Conservation (phyloP, 1,140 invertebrate species). For the Oryzaephilus surinamensis region DNA sequence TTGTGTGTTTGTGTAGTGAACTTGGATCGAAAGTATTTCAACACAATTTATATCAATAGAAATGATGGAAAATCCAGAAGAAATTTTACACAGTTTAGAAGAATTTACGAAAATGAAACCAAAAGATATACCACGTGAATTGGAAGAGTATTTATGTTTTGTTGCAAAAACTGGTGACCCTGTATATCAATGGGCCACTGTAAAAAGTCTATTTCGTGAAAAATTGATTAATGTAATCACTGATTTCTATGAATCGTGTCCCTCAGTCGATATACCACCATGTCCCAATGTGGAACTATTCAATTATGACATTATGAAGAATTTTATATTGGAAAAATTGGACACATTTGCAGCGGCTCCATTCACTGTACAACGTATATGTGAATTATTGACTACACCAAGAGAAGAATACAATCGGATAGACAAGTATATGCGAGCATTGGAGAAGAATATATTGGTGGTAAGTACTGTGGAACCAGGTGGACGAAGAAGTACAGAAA, state of each 20-base stretch:
- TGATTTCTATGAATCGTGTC: slow-evolving; percentile 72
- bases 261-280: slow-evolving; percentile 56
- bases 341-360: slow-evolving; percentile 81
- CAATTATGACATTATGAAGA: slow-evolving; percentile 82
- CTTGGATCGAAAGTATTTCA: too few relatives aligned
- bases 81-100: slow-evolving; percentile 67
- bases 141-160: slow-evolving; percentile 83
- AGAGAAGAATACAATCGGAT: slow-evolving; percentile 89
- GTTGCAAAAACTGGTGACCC: slow-evolving; percentile 91
- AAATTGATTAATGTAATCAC: slow-evolving; percentile 79
- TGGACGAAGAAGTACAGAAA: slow-evolving; percentile 44
- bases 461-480: slow-evolving; percentile 90
- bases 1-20: too few relatives aligned
- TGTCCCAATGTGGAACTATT: slow-evolving; percentile 86
- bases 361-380: slow-evolving; percentile 92
- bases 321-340: slow-evolving; percentile 68
- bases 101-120: slow-evolving; percentile 76
- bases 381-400: slow-evolving; percentile 83
- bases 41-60: slow-evolving; percentile 1
- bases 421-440: slow-evolving; percentile 91
- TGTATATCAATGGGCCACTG: slow-evolving; percentile 80
- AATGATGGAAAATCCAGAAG: slow-evolving; percentile 74
- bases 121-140: slow-evolving; percentile 72
- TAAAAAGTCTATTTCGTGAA: slow-evolving; percentile 78
- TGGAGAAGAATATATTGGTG: slow-evolving; percentile 90